phyloP scores from a whole-genome alignment of 2,113 vertebrate genomes.

The Eptatretus burgeri region DNA sequence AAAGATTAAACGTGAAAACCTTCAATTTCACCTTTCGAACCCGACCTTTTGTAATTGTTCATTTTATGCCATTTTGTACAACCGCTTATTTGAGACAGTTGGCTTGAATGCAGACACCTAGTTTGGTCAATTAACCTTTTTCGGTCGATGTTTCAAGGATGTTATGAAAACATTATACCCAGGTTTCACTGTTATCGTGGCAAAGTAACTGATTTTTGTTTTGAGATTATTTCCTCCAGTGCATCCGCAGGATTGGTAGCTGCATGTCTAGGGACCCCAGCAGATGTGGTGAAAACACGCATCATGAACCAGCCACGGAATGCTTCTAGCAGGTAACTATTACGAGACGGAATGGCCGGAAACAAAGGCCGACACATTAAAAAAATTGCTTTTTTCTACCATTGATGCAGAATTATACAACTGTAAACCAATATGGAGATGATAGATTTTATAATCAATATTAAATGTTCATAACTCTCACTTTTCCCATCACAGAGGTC shows the following conservation, averaged over 20 bases:
- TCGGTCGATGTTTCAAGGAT: no score
- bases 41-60: no score
- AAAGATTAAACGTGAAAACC: no score
- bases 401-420: not conserved
- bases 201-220: no score
- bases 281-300: slow-evolving; percentile 42
- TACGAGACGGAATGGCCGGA: no score
- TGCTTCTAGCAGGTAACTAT: slow-evolving; percentile 23
- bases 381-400: not conserved
- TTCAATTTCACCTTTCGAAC: no score
- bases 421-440: not conserved
- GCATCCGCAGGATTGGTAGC: slow-evolving; percentile 37
- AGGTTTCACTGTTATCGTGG: no score
- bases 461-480: not conserved
- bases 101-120: no score
- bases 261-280: slow-evolving; percentile 38
- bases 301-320: slow-evolving; percentile 51
- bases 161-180: no score
- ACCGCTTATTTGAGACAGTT: no score
- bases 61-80: no score
- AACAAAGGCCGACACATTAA: slow-evolving; percentile 10
- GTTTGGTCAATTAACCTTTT: no score
- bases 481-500: slow-evolving; percentile 22
- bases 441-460: not conserved
- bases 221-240: slow-evolving; percentile 9